Evolutionary conservation across 2,888 invertebrate genomes (phyloP).

Genomic region (Andrena trimmerana): DNA sequence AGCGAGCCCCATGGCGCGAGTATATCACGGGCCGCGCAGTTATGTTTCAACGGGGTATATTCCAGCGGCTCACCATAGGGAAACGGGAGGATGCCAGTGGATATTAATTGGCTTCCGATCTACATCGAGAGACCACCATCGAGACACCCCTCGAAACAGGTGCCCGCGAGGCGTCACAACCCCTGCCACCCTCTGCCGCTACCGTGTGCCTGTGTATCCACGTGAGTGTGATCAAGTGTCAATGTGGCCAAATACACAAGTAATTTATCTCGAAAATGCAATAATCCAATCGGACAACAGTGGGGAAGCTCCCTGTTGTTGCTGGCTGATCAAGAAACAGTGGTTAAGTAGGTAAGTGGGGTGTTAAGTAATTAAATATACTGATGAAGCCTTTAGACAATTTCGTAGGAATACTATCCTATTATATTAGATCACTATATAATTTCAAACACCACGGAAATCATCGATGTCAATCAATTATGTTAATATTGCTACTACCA

Average conservation of each 20-base stretch:
- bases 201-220: not conserved
- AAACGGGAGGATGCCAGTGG: constrained; percentile 52
- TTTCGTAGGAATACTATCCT: no score
- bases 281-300: constrained; percentile 36
- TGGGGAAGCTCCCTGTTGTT: not conserved
- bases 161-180: constrained; percentile 52
- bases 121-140: constrained; percentile 66
- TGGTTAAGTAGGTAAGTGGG: no score
- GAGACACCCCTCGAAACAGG: constrained; percentile 66
- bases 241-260: constrained; percentile 11
- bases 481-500: not conserved
- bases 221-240: constrained; percentile 3
- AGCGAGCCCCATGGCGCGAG: constrained; percentile 80
- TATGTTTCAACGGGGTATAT: constrained; percentile 77
- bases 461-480: not conserved
- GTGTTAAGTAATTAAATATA: constrained; percentile 1
- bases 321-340: not conserved
- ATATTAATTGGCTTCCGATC: constrained; percentile 83
- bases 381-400: not conserved
- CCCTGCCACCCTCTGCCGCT: not conserved
- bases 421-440: no score
- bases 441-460: no score
- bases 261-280: constrained; percentile 44
- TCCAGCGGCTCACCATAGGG: constrained; percentile 54
- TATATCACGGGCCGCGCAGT: constrained; percentile 78